These are phyloP conservation scores for Drosophila trapezifrons DNA, from an alignment of 1,140 invertebrate species.

Conservation along the genomic window DNA sequence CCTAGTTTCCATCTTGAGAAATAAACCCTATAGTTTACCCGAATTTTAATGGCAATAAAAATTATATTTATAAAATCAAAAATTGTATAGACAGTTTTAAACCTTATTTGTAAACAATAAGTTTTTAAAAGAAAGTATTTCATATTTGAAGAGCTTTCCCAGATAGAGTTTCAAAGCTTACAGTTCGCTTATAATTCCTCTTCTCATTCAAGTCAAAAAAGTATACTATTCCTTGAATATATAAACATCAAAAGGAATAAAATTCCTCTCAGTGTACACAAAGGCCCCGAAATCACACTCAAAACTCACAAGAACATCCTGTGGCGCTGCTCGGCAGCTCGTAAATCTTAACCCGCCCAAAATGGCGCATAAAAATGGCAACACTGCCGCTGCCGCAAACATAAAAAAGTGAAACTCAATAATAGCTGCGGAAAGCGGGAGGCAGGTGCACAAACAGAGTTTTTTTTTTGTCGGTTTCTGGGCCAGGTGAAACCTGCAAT, in stretches of 20 bases:
- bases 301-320: conserved; percentile 14
- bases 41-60: too few species aligned
- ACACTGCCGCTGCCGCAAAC: conserved; percentile 23
- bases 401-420: conserved; percentile 48
- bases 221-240: not conserved
- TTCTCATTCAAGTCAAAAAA: too few species aligned
- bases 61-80: too few species aligned
- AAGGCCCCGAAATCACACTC: conserved; percentile 4
- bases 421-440: conserved; percentile 23
- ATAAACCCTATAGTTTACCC: too few species aligned
- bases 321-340: conserved; percentile 23
- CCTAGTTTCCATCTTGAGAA: too few species aligned
- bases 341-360: conserved; percentile 57
- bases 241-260: too few species aligned
- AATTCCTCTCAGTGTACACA: not conserved
- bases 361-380: conserved; percentile 54
- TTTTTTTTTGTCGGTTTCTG: conserved; percentile 29
- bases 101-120: too few species aligned
- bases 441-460: conserved; percentile 27
- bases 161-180: too few species aligned
- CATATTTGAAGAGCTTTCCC: too few species aligned
- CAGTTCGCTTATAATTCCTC: too few species aligned
- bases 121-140: too few species aligned
- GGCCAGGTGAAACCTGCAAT: conserved; percentile 53
- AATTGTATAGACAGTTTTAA: too few species aligned